A percentile compares a stretch with the other conserved stretches of the same genome.
Evolutionary conservation across 2,888 invertebrate species (phyloP).

Genomic region (Lutraria lutraria): DNA sequence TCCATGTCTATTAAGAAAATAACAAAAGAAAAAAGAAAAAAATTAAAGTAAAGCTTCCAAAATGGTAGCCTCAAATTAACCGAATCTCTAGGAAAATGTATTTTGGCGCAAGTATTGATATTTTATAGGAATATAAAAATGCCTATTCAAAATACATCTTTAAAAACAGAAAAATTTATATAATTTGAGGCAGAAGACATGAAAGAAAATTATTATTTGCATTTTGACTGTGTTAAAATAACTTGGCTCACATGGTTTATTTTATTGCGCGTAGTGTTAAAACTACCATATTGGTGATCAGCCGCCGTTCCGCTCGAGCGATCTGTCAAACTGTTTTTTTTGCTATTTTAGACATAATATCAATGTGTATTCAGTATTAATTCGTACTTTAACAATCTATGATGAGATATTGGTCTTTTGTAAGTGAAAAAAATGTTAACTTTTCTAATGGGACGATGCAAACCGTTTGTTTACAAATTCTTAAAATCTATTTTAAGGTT

Average conservation of each 20-base stretch:
- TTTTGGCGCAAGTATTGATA: conserved; percentile 24
- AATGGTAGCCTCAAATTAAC: conserved; percentile 60
- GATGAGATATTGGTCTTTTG: not conserved
- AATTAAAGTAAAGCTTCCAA: conserved; percentile 51
- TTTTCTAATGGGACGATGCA: not conserved
- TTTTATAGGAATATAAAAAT: not conserved
- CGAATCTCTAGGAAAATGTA: conserved; percentile 29
- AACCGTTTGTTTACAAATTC: conserved; percentile 63
- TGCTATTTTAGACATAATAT: not conserved
- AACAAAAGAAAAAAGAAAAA: conserved; percentile 55
- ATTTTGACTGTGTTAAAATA: not conserved
- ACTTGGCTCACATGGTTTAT: not conserved
- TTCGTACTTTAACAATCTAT: not conserved
- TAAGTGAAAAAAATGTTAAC: not conserved
- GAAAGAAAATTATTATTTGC: not conserved
- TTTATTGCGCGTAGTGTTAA: conserved; percentile 24
- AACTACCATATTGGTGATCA: conserved; percentile 21
- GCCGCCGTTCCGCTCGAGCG: conserved; percentile 50
- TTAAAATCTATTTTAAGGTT: conserved; percentile 66
- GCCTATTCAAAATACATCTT: not conserved
- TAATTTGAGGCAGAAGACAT: not conserved
- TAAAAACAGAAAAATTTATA: not conserved
- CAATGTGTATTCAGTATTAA: not conserved
- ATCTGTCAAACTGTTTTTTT: conserved; percentile 60
- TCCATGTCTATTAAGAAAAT: conserved; percentile 67